Base-by-base conservation (phyloP, 2,888 invertebrate species). In the Stictocephala bisonia region DNA sequence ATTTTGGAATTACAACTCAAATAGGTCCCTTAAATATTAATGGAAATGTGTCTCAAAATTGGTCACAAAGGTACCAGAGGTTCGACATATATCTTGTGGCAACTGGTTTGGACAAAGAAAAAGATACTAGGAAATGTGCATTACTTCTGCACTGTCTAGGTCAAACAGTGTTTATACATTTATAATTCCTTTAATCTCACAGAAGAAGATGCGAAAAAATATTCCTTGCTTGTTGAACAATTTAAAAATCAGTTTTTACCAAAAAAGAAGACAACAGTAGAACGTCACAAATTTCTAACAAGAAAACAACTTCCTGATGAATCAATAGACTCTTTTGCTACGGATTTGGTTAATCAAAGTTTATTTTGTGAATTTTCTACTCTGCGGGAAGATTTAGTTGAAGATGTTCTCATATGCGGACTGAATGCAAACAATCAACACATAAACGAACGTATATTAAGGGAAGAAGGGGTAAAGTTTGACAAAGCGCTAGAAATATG, bases 231-330 rank as follows among this genome's bases (percentile, higher is more conserved):
- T 22, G 29, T 77, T 7, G 31, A 73, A 26, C 76, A 69, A 53
- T 79, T 79, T 71, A 56, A 78, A 66, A 66, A 74, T 1, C 74
- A 79, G 26, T 79, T 79, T 48, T 41, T 74, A 9, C 79, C 80
- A 6, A 76, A 77, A 50, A 74, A 56, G 53, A 80, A 78, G 51
- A 44, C 77, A 3, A 77, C 77, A 1, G 73, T 76, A 41, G 77
- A 78, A 71, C 73, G 77, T 50, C 77, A 77, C 50, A 77, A 71
- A 73, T 79, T 79, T 77, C 77, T 80, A 18, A 73, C 77, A 71
- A 74, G 71, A 50, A 67, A 66, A 20, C 79, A 79, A 76, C 72
- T 72, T 11, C 50, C 72, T 27, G 70, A 70, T 18, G 40, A 64
- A 18, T 3, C 64, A 1, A 18, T 35, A 26, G 64, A 64, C 27